Evolutionary conservation across 2,113 vertebrate genomes (phyloP), one percentile per base, ranked within the genome.

Genomic region (Dendropsophus ebraccatus): DNA sequence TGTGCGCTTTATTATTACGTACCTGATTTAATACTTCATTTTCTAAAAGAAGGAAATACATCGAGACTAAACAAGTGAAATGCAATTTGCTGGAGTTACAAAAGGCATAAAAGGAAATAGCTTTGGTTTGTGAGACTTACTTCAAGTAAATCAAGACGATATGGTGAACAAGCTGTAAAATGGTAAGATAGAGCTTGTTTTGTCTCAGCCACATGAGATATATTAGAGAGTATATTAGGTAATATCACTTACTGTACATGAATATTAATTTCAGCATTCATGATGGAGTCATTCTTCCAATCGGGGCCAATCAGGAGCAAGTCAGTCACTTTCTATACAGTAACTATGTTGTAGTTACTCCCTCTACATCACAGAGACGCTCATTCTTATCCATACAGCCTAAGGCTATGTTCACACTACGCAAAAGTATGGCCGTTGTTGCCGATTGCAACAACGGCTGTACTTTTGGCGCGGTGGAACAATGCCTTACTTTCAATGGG

Each of bases 21-120:
- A 84, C 52, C 82, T 84, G 82, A 83, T 73, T 72, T 83, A 73
- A 84, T 84, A 84, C 65, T 84, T 75, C 50, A 84, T 84, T 84
- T 84, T 84, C 32, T 52, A 56, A 75, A 83, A 58, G 50, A 60
- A 84, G 16, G 32, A 45, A 75, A 60, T 54, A 47, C 70, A 58
- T 30, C 62, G 52, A 75, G 49, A 74, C 58, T 74, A 21, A 84
- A 75, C 82, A 84, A 60, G 52, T 60, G 52, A 74, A 84, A 84
- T 84, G 82, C 82, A 84, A 75, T 84, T 84, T 84, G 30, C 82
- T 30, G 37, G 70, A 84, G 82, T 60, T 75, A 75, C 82, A 84
- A 75, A n/a, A 84, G 28, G 70, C 52, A 84, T 84, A 75, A 84
- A 58, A 49, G 49, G 69, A 60, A 74, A 84, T 74, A 56, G 82